Conservation (phyloP, 2,797 vertebrate species). For the Thamnophis elegans region DNA sequence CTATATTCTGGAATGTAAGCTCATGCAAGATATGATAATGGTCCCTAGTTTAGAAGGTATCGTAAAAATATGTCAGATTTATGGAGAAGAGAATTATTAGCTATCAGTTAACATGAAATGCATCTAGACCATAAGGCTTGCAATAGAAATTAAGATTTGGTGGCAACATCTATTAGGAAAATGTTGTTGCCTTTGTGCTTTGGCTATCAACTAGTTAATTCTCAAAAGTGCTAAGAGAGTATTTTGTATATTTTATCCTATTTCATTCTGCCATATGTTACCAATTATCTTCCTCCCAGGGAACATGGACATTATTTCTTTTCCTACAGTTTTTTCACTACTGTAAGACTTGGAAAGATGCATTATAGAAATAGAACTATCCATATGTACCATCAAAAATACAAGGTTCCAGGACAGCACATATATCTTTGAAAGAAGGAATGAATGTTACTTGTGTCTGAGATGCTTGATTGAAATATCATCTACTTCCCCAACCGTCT, state of each 20-base stretch:
- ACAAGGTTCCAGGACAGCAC: neutral
- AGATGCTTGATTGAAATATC: neutral
- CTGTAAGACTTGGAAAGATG: neutral
- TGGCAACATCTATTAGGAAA: neutral
- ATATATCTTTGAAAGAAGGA: neutral
- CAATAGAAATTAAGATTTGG: neutral
- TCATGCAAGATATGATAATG: neutral
- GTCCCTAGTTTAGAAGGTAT: neutral
- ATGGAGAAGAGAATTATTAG: neutral
- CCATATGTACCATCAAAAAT: neutral
- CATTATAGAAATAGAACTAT: neutral
- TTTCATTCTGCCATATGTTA: neutral
- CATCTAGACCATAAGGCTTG: neutral
- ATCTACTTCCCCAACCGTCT: neutral
- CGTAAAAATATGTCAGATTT: neutral
- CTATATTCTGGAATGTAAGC: neutral
- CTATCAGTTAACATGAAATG: neutral
- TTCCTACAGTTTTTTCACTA: neutral
- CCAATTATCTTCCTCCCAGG: neutral
- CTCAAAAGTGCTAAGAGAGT: neutral
- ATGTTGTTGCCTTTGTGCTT: neutral
- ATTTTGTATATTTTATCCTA: neutral
- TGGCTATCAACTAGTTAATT: neutral
- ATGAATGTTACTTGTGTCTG: neutral
- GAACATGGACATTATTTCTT: neutral